Evolutionary conservation across 1,140 invertebrate genomes (phyloP).

Genomic region (Meloidogyne hapla): DNA sequence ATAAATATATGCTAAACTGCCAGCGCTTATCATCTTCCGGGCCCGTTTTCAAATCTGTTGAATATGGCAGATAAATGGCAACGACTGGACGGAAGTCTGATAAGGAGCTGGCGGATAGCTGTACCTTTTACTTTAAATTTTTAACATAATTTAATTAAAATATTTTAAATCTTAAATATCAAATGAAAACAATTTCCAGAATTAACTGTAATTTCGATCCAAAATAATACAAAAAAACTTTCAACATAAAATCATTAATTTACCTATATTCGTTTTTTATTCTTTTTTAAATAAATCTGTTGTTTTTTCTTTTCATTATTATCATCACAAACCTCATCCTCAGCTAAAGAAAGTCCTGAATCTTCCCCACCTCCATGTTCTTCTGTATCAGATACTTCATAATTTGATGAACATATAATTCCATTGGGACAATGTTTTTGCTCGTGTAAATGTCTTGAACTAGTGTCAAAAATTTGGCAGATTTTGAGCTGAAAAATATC

Average conservation of each 20-base stretch:
- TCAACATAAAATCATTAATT: too few species aligned
- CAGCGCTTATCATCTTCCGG: slow-evolving; percentile 34
- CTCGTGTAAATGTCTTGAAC: slow-evolving; percentile 11
- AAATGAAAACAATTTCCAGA: too few species aligned
- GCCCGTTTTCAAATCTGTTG: slow-evolving; percentile 27
- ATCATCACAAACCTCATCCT: slow-evolving; percentile 25
- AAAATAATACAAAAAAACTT: too few species aligned
- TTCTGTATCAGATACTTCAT: not conserved
- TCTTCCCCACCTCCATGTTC: slow-evolving; percentile 27
- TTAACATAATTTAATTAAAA: too few species aligned
- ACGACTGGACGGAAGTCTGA: slow-evolving; percentile 43
- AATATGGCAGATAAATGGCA: slow-evolving; percentile 1
- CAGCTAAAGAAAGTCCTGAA: slow-evolving; percentile 40
- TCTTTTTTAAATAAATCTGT: not conserved
- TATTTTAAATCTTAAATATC: too few species aligned
- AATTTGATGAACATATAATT: not conserved
- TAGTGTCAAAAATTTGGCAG: slow-evolving; percentile 42
- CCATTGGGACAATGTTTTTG: slow-evolving; percentile 13
- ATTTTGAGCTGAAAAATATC: slow-evolving; percentile 31
- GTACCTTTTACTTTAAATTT: too few species aligned
- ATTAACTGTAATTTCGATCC: too few species aligned
- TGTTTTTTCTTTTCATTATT: not conserved
- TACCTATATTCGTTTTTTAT: slow-evolving; percentile 1
- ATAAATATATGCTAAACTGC: not conserved
- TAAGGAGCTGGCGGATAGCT: slow-evolving; percentile 32